Evolutionary conservation across 2,113 vertebrate genomes (phyloP).

Genomic region (Strix uralensis): DNA sequence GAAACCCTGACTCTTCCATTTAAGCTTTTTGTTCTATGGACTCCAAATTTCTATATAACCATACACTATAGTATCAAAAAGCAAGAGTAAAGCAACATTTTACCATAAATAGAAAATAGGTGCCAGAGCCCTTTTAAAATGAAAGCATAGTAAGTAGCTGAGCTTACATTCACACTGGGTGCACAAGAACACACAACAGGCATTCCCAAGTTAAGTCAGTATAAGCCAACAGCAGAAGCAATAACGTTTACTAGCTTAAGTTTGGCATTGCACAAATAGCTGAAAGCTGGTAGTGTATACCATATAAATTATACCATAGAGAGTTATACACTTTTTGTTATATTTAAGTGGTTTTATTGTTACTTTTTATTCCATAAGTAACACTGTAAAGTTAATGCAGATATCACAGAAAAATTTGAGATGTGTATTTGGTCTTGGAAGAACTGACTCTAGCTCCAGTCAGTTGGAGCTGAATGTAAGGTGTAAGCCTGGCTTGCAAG

Average conservation of each 20-base stretch:
- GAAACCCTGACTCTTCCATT: background rate
- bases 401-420: background rate
- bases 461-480: background rate
- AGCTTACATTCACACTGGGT: background rate
- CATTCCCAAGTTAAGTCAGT: background rate
- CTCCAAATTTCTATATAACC: background rate
- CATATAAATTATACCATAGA: background rate
- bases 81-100: background rate
- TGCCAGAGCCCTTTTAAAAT: background rate
- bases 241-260: background rate
- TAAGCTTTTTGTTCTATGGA: background rate
- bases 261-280: background rate
- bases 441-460: background rate
- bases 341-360: background rate
- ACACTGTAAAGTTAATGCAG: background rate
- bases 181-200: background rate
- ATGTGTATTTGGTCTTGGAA: background rate
- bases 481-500: background rate
- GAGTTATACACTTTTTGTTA: background rate
- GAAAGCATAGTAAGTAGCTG: background rate
- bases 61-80: background rate
- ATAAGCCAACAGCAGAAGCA: background rate
- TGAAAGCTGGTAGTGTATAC: background rate
- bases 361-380: background rate
- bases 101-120: background rate